Conservation (phyloP, 2,888 invertebrate genomes). For the Creontiades dilutus region DNA sequence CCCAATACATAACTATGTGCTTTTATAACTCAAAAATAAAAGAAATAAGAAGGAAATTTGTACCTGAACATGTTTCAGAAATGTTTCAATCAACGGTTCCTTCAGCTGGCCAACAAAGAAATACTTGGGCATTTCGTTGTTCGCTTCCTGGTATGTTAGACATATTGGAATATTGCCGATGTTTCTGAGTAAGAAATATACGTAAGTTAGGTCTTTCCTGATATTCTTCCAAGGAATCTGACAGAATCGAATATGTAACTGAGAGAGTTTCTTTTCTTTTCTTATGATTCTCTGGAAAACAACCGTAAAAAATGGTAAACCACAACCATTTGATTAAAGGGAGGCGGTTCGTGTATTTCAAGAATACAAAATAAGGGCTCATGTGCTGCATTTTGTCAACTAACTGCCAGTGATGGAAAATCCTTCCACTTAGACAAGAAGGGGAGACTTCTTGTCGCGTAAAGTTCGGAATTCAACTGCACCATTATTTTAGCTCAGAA, state of each 20-base stretch:
- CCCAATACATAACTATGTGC: no score
- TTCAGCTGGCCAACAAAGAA: slow-evolving; percentile 55
- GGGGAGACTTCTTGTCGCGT: no score
- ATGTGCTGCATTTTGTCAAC: no score
- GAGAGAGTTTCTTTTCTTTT: slow-evolving; percentile 59
- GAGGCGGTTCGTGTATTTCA: no score
- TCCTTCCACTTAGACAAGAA: no score
- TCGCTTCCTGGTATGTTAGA: slow-evolving; percentile 47
- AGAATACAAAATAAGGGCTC: no score
- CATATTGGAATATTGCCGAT: slow-evolving; percentile 34
- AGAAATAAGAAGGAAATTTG: not conserved
- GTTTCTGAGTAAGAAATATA: slow-evolving; percentile 57
- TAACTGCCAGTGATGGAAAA: no score
- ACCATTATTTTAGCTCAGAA: no score
- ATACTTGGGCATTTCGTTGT: slow-evolving; percentile 62
- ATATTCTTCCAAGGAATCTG: slow-evolving; percentile 46
- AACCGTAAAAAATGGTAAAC: no score
- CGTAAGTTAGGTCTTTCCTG: slow-evolving; percentile 40
- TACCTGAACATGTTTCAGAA: slow-evolving; percentile 49
- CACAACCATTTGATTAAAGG: no score
- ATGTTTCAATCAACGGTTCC: slow-evolving; percentile 22
- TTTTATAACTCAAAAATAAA: no score
- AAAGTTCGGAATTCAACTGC: no score
- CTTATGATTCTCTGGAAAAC: slow-evolving; percentile 54
- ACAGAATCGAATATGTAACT: slow-evolving; percentile 58